phyloP scores from a whole-genome alignment of 2,113 vertebrate species.

The Marmota monax region DNA sequence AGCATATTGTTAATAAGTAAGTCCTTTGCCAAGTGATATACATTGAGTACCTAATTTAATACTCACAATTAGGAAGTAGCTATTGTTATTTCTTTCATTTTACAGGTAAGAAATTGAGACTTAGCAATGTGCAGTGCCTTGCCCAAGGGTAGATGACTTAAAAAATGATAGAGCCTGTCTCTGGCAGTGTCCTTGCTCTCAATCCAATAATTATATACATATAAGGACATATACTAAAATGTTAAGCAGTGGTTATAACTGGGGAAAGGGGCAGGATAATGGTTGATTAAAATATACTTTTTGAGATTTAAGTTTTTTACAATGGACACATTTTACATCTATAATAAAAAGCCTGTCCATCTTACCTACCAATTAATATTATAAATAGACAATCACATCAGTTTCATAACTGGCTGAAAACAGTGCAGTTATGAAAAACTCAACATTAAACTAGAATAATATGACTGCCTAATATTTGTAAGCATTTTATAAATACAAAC shows the following conservation, averaged over 20 bases:
- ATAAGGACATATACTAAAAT: background rate
- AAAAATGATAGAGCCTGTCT: background rate
- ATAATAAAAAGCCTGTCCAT: background rate
- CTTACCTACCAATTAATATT: background rate
- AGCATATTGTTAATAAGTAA: background rate
- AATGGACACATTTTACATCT: background rate
- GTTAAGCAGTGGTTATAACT: background rate
- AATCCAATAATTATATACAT: background rate
- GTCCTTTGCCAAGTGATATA: background rate
- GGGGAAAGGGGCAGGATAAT: background rate
- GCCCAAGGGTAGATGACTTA: background rate
- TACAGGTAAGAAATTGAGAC: background rate
- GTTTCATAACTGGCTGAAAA: conserved; percentile 26
- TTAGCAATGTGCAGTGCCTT: background rate
- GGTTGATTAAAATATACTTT: conserved; percentile 19
- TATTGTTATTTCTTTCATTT: background rate
- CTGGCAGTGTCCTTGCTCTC: background rate
- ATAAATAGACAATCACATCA: background rate
- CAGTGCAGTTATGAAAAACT: background rate
- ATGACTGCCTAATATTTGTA: background rate
- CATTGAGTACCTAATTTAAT: background rate
- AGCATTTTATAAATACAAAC: conserved; percentile 18
- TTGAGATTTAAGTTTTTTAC: background rate
- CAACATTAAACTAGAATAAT: background rate
- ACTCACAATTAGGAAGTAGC: background rate